These are phyloP conservation scores for Electrona antarctica DNA, from an alignment of 2,113 vertebrate species.

Conservation along the genomic window DNA sequence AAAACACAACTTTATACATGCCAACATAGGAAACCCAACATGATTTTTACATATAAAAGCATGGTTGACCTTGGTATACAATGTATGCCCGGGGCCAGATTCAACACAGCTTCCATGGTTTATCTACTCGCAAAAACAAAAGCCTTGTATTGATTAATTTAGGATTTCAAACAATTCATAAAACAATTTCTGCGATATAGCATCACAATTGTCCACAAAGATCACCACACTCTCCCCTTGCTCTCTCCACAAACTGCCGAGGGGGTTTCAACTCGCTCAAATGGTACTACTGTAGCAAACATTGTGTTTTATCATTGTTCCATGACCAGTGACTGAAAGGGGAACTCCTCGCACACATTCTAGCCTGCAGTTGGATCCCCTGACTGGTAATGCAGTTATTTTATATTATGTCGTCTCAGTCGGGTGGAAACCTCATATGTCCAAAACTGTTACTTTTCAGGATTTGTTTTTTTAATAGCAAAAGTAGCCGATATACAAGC, in stretches of 20 bases:
- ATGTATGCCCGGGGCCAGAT: slow-evolving; percentile 24
- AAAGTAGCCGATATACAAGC: no score
- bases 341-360: slow-evolving; percentile 36
- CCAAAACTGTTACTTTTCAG: no score
- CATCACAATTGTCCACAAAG: neutral
- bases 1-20: slow-evolving; percentile 25
- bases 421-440: no score
- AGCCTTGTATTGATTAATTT: neutral
- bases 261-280: slow-evolving; percentile 29
- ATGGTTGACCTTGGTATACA: slow-evolving; percentile 22
- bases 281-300: neutral
- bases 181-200: neutral
- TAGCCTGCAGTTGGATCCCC: slow-evolving; percentile 31
- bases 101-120: slow-evolving; percentile 25
- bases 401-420: no score
- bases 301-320: slow-evolving; percentile 1
- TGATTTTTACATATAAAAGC: slow-evolving; percentile 12
- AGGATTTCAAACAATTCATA: no score
- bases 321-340: slow-evolving; percentile 23
- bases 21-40: slow-evolving; percentile 24
- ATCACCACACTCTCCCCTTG: slow-evolving; percentile 3
- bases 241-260: slow-evolving; percentile 5
- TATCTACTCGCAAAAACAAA: slow-evolving; percentile 5
- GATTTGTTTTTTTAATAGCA: no score
- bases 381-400: slow-evolving; percentile 5